These are phyloP conservation scores for Corythucha ciliata DNA, from an alignment of 2,888 invertebrate genomes.

Conservation along the genomic window DNA sequence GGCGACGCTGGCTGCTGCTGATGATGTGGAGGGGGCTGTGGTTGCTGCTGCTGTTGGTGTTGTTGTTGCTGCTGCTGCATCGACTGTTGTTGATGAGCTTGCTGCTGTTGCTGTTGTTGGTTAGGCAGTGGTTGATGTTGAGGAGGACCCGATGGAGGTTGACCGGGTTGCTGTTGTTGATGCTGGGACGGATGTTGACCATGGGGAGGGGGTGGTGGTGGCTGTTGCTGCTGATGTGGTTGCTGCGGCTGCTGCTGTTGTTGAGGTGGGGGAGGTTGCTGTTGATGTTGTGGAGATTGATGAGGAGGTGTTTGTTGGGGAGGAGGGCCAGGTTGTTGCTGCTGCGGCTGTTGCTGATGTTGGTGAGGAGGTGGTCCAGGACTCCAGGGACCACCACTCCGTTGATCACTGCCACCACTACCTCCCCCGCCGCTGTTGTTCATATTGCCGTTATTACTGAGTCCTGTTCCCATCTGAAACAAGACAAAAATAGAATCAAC, in stretches of 20 bases:
- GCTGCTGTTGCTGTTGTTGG: conserved; percentile 43
- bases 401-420: conserved; percentile 21
- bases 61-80: conserved; percentile 39
- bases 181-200: too few relatives aligned
- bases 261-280: conserved; percentile 38
- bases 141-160: too few relatives aligned
- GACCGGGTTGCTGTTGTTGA: conserved; percentile 42
- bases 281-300: conserved; percentile 45
- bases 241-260: conserved; percentile 21
- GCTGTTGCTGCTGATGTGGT: conserved; percentile 6
- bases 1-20: conserved; percentile 44
- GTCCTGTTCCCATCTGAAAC: conserved; percentile 29
- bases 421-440: conserved; percentile 27
- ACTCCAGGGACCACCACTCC: conserved; percentile 26
- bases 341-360: not conserved
- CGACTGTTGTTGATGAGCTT: conserved; percentile 39
- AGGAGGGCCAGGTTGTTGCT: conserved; percentile 21
- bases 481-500: too few relatives aligned
- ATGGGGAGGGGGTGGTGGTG: conserved; percentile 37
- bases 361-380: conserved; percentile 22
- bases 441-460: too few relatives aligned
- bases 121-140: conserved; percentile 42
- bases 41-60: conserved; percentile 19
- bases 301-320: conserved; percentile 43
- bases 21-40: conserved; percentile 23